Percentiles rank a stretch among this genome's conserved stretches.
These are phyloP conservation scores for Diglossa cyanea DNA, from an alignment of 2,797 vertebrate species.

Conservation along the genomic window DNA sequence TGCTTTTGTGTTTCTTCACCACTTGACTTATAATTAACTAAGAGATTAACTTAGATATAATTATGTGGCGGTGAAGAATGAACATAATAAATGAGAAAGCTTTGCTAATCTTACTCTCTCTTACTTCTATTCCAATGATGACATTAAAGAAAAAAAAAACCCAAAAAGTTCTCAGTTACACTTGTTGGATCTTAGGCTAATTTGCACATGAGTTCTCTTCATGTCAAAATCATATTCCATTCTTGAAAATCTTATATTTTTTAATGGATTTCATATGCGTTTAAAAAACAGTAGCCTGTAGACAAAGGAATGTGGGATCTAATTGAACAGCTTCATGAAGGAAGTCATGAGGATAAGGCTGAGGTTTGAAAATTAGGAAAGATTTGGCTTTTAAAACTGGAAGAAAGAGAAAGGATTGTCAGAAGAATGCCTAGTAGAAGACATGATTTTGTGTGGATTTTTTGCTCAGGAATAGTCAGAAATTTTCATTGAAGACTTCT, in stretches of 20 bases:
- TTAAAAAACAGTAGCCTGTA: not conserved
- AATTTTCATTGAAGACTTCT: not conserved
- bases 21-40: not conserved
- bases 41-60: not conserved
- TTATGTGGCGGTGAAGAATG: not conserved
- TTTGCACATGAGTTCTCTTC: not conserved
- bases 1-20: not conserved
- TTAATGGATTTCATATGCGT: not conserved
- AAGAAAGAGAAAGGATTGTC: not conserved
- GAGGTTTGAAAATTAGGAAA: not conserved
- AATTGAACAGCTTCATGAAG: not conserved
- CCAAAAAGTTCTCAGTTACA: not conserved
- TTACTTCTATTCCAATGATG: not conserved
- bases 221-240: not conserved
- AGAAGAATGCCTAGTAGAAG: not conserved
- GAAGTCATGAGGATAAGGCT: not conserved
- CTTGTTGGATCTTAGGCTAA: not conserved
- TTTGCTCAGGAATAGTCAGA: not conserved
- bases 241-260: constrained; percentile 9
- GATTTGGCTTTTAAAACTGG: not conserved
- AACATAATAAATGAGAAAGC: not conserved
- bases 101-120: not conserved
- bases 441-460: not conserved
- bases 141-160: not conserved
- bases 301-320: not conserved